A percentile compares a stretch with the other conserved stretches of the same genome.
Evolutionary conservation across 1,140 invertebrate genomes (phyloP).

Genomic region (Battus philenor): DNA sequence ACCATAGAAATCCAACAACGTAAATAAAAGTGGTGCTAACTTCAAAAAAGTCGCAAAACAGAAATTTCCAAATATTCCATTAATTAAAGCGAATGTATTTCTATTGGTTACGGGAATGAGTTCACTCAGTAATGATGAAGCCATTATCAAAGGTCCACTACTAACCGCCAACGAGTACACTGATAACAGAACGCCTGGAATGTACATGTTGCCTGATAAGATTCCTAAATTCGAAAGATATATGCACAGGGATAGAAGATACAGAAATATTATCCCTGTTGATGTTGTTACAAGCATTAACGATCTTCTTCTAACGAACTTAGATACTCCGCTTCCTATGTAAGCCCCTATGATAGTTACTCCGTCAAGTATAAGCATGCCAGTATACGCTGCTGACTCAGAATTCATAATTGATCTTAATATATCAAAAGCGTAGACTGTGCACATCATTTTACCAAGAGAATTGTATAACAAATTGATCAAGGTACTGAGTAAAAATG

Average conservation of each 20-base stretch:
- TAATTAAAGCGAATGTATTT: constrained; percentile 17
- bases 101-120: constrained; percentile 25
- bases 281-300: constrained; percentile 22
- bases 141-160: constrained; percentile 29
- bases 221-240: constrained; percentile 20
- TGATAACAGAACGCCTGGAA: constrained; percentile 25
- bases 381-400: constrained; percentile 26
- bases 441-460: constrained; percentile 30
- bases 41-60: constrained; percentile 25
- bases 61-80: constrained; percentile 17
- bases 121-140: constrained; percentile 27
- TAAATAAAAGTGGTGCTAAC: constrained; percentile 23
- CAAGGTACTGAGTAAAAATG: constrained; percentile 23
- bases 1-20: constrained; percentile 17
- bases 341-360: constrained; percentile 33
- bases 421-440: constrained; percentile 30
- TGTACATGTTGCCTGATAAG: constrained; percentile 23
- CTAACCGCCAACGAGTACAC: constrained; percentile 28
- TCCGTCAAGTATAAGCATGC: constrained; percentile 36
- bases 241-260: constrained; percentile 26
- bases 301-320: constrained; percentile 24
- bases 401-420: constrained; percentile 26
- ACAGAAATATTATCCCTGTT: constrained; percentile 25
- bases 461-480: constrained; percentile 23
- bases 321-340: constrained; percentile 25